A percentile compares a stretch with the other conserved stretches of the same genome.
phyloP scores from a whole-genome alignment of 1,140 invertebrate genomes.

The Polypedilum vanderplanki region DNA sequence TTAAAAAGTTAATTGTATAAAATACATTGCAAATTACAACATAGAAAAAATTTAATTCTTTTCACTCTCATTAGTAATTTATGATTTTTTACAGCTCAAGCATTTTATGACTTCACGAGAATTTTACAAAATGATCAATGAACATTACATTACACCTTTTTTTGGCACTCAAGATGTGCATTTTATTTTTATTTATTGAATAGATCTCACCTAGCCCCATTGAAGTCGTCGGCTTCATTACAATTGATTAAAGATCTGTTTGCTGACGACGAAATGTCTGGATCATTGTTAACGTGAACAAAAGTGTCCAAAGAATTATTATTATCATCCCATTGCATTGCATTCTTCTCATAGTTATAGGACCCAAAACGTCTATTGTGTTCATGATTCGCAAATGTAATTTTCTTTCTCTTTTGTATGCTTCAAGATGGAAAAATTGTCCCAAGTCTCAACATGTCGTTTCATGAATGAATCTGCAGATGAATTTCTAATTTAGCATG shows the following conservation, averaged over 20 bases:
- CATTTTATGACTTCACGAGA: too few species aligned
- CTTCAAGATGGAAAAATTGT: neutral
- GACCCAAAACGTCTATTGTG: neutral
- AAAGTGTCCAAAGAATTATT: neutral
- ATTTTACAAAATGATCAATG: too few species aligned
- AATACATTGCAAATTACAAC: too few species aligned
- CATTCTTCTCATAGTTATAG: neutral
- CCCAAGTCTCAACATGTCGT: neutral
- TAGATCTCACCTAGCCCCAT: too few species aligned
- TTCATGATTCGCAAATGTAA: neutral
- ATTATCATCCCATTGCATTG: neutral
- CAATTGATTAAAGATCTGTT: constrained; percentile 1
- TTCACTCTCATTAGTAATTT: too few species aligned
- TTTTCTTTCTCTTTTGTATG: neutral
- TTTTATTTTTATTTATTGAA: too few species aligned
- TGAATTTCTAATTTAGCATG: constrained; percentile 15
- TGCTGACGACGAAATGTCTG: constrained; percentile 17
- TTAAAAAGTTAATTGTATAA: too few species aligned
- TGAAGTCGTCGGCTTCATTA: constrained; percentile 2
- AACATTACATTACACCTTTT: too few species aligned
- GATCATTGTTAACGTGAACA: constrained; percentile 19
- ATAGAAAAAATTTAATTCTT: too few species aligned
- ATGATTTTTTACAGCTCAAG: too few species aligned
- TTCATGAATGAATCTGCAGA: neutral
- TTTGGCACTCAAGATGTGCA: too few species aligned